Base-by-base conservation (phyloP, 2,797 vertebrate genomes). In the Diplodus puntazzo region DNA sequence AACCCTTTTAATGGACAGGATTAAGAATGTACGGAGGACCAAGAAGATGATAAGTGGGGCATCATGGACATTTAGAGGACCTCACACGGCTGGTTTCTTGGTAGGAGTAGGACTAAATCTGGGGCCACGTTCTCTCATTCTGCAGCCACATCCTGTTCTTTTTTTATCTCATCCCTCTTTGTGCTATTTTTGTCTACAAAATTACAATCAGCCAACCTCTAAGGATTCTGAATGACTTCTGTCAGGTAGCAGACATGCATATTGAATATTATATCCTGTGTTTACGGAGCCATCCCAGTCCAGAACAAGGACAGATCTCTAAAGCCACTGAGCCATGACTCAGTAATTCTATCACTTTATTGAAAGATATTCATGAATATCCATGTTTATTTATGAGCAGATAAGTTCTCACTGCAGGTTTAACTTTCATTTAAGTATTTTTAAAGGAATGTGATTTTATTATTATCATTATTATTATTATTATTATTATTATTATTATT, bases 371-470 rank as follows among this genome's bases (percentile, higher is more conserved):
- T 23, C 10, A 48, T 77, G 14, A 63, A 48, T 55, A 34, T 59
- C 14, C 14, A 30, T 34, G n/a, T 39, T 69, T 49, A 58, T 49
- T 49, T 1, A 48, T 81, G n/a, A 17, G 49, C 84, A 64, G 69
- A 75, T 66, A 62, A 27, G 53, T 50, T 65, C 5, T 68, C 30
- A 68, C 69, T 71, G 60, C 83, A 69, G 68, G 69, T 58, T 88
- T 81, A 78, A 69, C 74, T 92, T 90, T 88, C 77, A 80, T 77
- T 87, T 61, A 42, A 25, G 67, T 85, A 57, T 91, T 93, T 93
- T 91, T 76, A 62, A 76, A 68, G 7, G 73, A 73, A 86, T 75
- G 69, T 72, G 27, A 68, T 91, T 93, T 91, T 88, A 88, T 34
- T 34, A 34, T 34, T 34, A 34, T 30, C 4, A 30, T 30, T 4